Evolutionary conservation across 2,888 invertebrate genomes (phyloP).

Genomic region (Rhynchonema sp.): DNA sequence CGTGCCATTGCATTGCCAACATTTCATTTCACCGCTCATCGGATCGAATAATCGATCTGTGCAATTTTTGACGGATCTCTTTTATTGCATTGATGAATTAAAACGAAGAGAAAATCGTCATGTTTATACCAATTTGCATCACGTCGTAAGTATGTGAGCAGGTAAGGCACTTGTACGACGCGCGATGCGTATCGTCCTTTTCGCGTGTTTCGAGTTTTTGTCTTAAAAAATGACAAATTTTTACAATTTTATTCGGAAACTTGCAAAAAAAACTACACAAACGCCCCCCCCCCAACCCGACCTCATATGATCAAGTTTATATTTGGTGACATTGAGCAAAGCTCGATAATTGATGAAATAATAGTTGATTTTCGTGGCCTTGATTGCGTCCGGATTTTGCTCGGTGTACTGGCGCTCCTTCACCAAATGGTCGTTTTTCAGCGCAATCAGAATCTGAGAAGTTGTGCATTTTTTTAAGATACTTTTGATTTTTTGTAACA

Average conservation of each 20-base stretch:
- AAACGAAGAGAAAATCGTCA: too few species aligned
- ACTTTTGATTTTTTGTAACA: not conserved
- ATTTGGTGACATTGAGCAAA: slow-evolving; percentile 24
- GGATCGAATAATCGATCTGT: slow-evolving; percentile 6
- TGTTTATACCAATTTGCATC: slow-evolving; percentile 6
- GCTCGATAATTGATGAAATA: slow-evolving; percentile 27
- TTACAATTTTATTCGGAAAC: not conserved
- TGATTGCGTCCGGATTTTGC: slow-evolving; percentile 7
- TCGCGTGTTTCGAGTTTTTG: slow-evolving; percentile 21
- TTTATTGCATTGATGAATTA: too few species aligned
- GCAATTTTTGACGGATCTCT: too few species aligned
- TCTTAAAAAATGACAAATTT: slow-evolving; percentile 5
- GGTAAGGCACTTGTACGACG: slow-evolving; percentile 17
- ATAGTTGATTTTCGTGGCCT: slow-evolving; percentile 13
- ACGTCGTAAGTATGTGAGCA: slow-evolving; percentile 18
- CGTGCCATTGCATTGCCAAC: slow-evolving; percentile 18
- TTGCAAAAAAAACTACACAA: not conserved
- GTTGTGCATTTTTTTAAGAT: not conserved
- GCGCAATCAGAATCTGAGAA: slow-evolving; percentile 11
- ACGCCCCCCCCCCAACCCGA: slow-evolving; percentile 4
- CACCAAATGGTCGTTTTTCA: slow-evolving; percentile 22
- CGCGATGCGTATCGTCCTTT: slow-evolving; percentile 18
- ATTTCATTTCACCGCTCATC: slow-evolving; percentile 9
- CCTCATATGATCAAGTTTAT: slow-evolving; percentile 27
- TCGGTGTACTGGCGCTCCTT: slow-evolving; percentile 20